phyloP scores from a whole-genome alignment of 2,888 invertebrate genomes.

The Hypomecis atomaria region DNA sequence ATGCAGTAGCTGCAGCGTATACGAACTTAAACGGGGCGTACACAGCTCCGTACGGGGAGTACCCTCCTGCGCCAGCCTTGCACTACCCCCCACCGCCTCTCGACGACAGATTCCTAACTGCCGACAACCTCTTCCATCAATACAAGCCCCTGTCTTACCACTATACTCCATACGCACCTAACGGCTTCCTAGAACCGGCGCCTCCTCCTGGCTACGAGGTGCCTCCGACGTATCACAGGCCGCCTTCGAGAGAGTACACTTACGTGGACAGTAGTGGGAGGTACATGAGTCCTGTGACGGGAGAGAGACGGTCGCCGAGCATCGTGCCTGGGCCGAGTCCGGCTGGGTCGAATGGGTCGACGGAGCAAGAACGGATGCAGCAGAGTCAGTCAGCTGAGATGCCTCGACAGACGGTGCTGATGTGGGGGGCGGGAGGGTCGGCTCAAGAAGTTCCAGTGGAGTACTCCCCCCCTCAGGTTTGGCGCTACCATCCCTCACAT shows the following conservation, averaged over 20 bases:
- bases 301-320: conserved; percentile 87
- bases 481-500: conserved; percentile 80
- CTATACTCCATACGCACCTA: conserved; percentile 89
- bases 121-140: conserved; percentile 95
- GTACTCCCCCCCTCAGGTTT: conserved; percentile 82
- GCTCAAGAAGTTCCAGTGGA: conserved; percentile 78
- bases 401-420: conserved; percentile 94
- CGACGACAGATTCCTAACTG: conserved; percentile 90
- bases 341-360: conserved; percentile 74
- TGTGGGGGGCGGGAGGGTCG: conserved; percentile 91
- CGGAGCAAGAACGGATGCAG: conserved; percentile 74
- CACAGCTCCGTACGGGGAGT: conserved; percentile 90
- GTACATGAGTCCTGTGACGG: conserved; percentile 86
- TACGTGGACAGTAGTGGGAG: conserved; percentile 84
- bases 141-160: conserved; percentile 95
- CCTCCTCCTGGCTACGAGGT: conserved; percentile 84
- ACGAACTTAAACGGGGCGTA: conserved; percentile 92
- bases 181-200: conserved; percentile 93
- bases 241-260: conserved; percentile 83
- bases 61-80: conserved; percentile 88
- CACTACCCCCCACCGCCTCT: conserved; percentile 87
- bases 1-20: conserved; percentile 91
- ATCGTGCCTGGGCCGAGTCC: conserved; percentile 81
- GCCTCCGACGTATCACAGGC: conserved; percentile 87
- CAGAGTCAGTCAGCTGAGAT: conserved; percentile 81